Evolutionary conservation across 2,888 invertebrate species (phyloP).

Genomic region (Sepiola atlantica): DNA sequence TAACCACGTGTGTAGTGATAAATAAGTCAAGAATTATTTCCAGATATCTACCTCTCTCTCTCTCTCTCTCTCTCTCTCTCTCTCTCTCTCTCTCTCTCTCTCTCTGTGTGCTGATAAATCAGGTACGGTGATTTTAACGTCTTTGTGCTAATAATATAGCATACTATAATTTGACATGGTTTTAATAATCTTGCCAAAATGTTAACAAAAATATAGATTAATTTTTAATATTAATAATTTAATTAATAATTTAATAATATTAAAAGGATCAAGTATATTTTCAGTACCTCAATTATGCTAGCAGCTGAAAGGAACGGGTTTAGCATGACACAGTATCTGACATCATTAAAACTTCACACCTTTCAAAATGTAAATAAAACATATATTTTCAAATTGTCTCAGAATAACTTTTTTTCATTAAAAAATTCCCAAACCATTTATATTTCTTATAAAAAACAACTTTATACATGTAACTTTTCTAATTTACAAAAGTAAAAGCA

Average conservation of each 20-base stretch:
- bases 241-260: too few relatives aligned
- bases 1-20: not conserved
- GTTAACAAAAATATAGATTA: not conserved
- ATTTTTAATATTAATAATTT: too few relatives aligned
- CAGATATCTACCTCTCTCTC: not conserved
- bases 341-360: not conserved
- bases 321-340: not conserved
- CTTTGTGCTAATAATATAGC: conserved; percentile 5
- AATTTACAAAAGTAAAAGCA: too few relatives aligned
- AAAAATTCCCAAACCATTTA: too few relatives aligned
- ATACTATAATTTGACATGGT: not conserved
- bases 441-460: too few relatives aligned
- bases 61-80: too few relatives aligned
- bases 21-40: not conserved
- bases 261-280: not conserved
- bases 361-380: not conserved
- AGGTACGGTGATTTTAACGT: not conserved
- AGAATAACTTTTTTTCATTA: too few relatives aligned
- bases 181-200: not conserved
- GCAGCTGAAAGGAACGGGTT: not conserved
- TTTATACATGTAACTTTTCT: too few relatives aligned
- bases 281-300: not conserved
- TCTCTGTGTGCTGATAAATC: not conserved
- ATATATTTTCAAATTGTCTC: too few relatives aligned
- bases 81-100: too few relatives aligned